phyloP scores from a whole-genome alignment of 2,797 vertebrate species.

The Glyptemys insculpta region DNA sequence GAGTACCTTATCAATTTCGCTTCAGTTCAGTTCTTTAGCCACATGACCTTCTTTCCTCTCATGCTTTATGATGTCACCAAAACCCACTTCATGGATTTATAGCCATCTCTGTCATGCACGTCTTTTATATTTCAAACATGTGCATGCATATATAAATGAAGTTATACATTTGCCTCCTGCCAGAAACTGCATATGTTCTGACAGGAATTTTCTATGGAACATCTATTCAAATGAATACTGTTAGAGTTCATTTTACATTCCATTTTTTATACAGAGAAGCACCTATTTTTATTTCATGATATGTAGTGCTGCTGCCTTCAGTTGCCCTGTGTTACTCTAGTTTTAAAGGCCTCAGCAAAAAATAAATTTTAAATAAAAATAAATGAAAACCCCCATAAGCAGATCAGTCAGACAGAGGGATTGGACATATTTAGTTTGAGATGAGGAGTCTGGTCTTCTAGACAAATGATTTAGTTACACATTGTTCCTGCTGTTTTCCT shows the following conservation, averaged over 20 bases:
- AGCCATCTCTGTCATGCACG: neutral
- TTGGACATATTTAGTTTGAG: neutral
- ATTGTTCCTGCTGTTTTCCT: neutral
- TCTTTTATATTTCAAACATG: neutral
- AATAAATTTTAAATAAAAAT: neutral
- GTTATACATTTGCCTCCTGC: neutral
- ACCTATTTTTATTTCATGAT: neutral
- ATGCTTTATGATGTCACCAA: neutral
- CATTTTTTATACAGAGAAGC: neutral
- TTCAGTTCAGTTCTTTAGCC: neutral
- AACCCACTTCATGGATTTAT: neutral
- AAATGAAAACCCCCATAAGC: neutral
- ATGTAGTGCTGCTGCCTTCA: neutral
- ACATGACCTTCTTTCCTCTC: neutral
- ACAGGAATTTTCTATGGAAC: neutral
- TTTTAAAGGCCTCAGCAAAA: neutral
- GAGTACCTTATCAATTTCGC: neutral
- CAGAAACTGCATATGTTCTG: neutral
- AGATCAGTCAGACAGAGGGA: neutral
- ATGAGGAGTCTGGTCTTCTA: neutral
- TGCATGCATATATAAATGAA: neutral
- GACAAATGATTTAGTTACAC: neutral
- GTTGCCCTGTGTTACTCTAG: neutral
- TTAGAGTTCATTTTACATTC: neutral
- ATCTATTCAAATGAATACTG: neutral